Evolutionary conservation across 1,140 invertebrate genomes (phyloP).

Genomic region (Gonatopus flavifemur): DNA sequence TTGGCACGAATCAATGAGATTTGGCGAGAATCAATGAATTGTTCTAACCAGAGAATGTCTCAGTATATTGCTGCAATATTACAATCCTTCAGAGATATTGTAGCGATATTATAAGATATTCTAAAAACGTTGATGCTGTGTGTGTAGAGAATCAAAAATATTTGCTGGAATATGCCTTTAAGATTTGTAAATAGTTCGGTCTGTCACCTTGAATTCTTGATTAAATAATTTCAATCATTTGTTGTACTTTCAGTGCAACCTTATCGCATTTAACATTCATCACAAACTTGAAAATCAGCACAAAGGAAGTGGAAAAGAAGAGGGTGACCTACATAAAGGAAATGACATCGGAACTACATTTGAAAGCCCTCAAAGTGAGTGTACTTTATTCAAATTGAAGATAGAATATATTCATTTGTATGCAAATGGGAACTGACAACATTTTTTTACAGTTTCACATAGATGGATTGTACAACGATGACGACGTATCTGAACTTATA

Average conservation of each 20-base stretch:
- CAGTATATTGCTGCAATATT: no score
- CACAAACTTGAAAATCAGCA: not conserved
- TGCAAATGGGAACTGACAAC: not conserved
- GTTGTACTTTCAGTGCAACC: constrained; percentile 6
- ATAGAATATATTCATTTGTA: not conserved
- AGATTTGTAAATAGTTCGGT: no score
- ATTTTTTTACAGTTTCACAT: constrained; percentile 16
- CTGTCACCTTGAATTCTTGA: no score
- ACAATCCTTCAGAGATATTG: no score
- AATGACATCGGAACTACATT: not conserved
- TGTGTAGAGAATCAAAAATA: no score
- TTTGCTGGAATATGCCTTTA: no score
- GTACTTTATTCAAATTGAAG: not conserved
- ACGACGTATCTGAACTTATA: constrained; percentile 12
- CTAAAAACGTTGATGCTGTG: no score
- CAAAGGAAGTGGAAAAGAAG: not conserved
- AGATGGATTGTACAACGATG: constrained; percentile 25
- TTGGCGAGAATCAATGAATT: no score
- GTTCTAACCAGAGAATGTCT: no score
- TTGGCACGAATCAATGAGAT: no score
- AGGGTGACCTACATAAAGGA: not conserved
- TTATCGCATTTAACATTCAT: not conserved
- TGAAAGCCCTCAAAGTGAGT: constrained; percentile 22
- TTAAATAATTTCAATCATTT: not conserved
- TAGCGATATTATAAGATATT: no score